Conservation (phyloP, 1,140 invertebrate species). For the Zelostemma sp. region DNA sequence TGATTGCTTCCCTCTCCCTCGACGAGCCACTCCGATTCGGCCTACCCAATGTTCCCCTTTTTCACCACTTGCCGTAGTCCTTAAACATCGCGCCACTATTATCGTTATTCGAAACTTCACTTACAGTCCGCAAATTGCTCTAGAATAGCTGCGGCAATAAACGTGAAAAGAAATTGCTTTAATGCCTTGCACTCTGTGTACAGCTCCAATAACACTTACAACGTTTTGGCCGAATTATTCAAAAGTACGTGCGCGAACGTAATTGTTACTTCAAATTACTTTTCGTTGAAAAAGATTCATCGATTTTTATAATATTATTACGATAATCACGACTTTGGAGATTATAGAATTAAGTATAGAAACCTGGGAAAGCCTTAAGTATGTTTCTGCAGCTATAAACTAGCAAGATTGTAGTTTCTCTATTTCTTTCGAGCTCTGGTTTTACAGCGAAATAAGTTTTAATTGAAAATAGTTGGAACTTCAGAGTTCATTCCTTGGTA, state of each 20-base stretch:
- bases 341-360: slow-evolving; percentile 43
- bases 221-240: background rate
- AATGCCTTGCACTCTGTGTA: slow-evolving; percentile 2
- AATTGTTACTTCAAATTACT: background rate
- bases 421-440: slow-evolving; percentile 68
- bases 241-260: background rate
- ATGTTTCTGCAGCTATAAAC: slow-evolving; percentile 35
- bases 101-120: slow-evolving; percentile 39
- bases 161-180: slow-evolving; percentile 26
- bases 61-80: slow-evolving; percentile 33
- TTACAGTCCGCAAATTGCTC: slow-evolving; percentile 36
- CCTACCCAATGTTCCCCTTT: slow-evolving; percentile 44
- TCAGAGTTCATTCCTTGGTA: slow-evolving; percentile 66
- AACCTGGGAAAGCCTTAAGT: slow-evolving; percentile 24
- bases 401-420: slow-evolving; percentile 58
- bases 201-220: background rate
- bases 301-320: background rate
- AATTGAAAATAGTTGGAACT: slow-evolving; percentile 66
- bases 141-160: slow-evolving; percentile 35
- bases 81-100: slow-evolving; percentile 42
- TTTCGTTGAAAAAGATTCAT: background rate
- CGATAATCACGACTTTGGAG: slow-evolving; percentile 9
- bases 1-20: slow-evolving; percentile 32
- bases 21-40: slow-evolving; percentile 35
- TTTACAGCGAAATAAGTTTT: slow-evolving; percentile 67